Evolutionary conservation across 2,113 vertebrate genomes (phyloP), one percentile per base, ranked within the genome.

Genomic region (Eulemur rufifrons): DNA sequence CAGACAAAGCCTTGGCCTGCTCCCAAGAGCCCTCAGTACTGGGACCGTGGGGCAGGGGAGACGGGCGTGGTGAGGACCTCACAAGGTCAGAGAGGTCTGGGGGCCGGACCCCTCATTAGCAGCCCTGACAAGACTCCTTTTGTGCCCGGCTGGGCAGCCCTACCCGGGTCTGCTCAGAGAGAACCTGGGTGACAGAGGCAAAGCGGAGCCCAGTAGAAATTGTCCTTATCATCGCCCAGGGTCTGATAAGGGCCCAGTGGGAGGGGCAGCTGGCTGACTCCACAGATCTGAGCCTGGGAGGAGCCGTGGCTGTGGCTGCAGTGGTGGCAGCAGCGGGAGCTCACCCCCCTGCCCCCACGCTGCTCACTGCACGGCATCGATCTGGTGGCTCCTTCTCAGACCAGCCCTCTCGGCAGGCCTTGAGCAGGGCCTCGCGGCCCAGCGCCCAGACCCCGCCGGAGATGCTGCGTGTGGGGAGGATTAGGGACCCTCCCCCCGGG

Each of bases 61-160:
- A 61, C 5, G 1, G 59, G 68, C 63, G 3, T 37, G 4, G 25
- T 2, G 18, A 76, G 93, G 91, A 45, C 86, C 64, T 52, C 42
- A n/a, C 39, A 2, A 76, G 6, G 7, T 77, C 56, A 5, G 45
- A 42, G 63, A 83, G 73, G 73, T 84, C 66, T 76, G 15, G 52
- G 81, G 63, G 13, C 64, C 8, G 23, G 81, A 9, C 29, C 69
- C 21, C 1, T 61, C 6, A 4, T 61, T 50, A n/a, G 95, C 39
- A 10, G 76, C n/a, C 69, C 52, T 50, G 63, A 95, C 89, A 92
- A 93, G 91, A 81, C 13, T 54, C 78, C 88, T 63, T 97, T 96
- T 91, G 95, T 97, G 78, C 69, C 85, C 89, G 86, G 32, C 91
- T 59, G 71, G 69, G 86, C 88, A 73, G 0, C 29, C 50, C 21